Percentiles rank a stretch among this genome's conserved stretches.
These are phyloP conservation scores for Diadema setosum DNA, from an alignment of 35 echinoderm and acorn worm species.

Conservation along the genomic window DNA sequence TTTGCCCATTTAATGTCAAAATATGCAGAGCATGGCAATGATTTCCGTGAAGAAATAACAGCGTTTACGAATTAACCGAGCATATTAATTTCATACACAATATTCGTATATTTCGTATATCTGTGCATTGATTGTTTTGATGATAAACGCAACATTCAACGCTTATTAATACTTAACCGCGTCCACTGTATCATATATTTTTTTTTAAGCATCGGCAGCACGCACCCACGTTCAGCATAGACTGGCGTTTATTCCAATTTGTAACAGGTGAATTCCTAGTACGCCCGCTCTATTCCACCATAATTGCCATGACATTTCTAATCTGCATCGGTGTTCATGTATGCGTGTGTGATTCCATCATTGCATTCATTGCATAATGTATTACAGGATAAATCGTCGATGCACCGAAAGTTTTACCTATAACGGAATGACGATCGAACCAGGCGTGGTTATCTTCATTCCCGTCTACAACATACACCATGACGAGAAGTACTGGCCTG, in stretches of 20 bases:
- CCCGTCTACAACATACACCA: slow-evolving; percentile 54
- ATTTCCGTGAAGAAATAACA: too few relatives aligned
- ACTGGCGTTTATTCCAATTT: too few relatives aligned
- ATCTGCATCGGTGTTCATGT: background rate
- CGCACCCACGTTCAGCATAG: too few relatives aligned
- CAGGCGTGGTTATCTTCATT: slow-evolving; percentile 10
- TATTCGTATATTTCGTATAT: too few relatives aligned
- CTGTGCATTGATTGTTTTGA: too few relatives aligned
- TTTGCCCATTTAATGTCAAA: background rate
- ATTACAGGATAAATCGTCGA: background rate
- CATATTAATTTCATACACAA: too few relatives aligned
- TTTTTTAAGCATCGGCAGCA: too few relatives aligned
- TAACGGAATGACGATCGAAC: slow-evolving; percentile 23
- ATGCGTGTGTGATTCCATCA: background rate
- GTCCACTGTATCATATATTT: too few relatives aligned
- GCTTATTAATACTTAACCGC: too few relatives aligned
- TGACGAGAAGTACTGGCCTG: slow-evolving; percentile 47
- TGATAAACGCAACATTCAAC: too few relatives aligned
- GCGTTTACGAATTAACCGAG: too few relatives aligned
- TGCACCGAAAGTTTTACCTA: background rate
- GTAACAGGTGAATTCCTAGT: background rate
- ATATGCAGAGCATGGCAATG: too few relatives aligned
- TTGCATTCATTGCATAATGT: background rate
- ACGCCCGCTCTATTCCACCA: background rate
- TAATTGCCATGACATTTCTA: background rate